phyloP scores from a whole-genome alignment of 2,797 vertebrate species.

The Gambusia yucatana region DNA sequence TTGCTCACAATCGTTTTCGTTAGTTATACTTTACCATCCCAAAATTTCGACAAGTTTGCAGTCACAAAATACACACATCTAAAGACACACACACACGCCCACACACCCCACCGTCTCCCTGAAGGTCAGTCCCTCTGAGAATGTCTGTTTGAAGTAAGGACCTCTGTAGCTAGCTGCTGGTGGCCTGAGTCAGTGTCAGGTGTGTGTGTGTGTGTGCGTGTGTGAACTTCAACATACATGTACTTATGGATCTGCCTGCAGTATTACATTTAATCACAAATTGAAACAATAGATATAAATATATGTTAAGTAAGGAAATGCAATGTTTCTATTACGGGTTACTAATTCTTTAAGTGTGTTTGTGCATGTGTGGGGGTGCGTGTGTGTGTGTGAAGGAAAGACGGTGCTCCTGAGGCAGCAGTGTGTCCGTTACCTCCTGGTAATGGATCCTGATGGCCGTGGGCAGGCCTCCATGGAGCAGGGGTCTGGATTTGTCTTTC shows the following conservation, averaged over 20 bases:
- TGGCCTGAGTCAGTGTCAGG: constrained; percentile 53
- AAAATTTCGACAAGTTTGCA: not conserved
- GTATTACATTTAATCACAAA: not conserved
- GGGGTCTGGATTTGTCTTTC: constrained; percentile 66
- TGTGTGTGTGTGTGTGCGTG: constrained; percentile 18
- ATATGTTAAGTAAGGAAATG: not conserved
- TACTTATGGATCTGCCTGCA: not conserved
- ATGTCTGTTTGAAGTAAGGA: constrained; percentile 78
- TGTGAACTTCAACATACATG: constrained; percentile 23
- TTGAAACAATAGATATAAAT: not conserved
- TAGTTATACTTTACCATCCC: not conserved
- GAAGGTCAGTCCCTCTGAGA: constrained; percentile 80
- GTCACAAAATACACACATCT: constrained; percentile 35
- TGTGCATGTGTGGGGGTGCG: too few relatives aligned
- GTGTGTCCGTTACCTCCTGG: constrained; percentile 52
- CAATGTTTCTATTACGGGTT: not conserved
- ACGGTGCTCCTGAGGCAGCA: constrained; percentile 38
- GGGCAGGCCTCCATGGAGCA: constrained; percentile 68
- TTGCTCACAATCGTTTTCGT: not conserved
- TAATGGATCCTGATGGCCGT: constrained; percentile 78
- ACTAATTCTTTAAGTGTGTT: constrained; percentile 1
- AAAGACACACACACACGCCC: constrained; percentile 44
- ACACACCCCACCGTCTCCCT: constrained; percentile 62
- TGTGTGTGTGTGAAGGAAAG: not conserved
- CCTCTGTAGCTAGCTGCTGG: constrained; percentile 69